Conservation (phyloP, 2,888 invertebrate species). For the Ochropacha duplaris region DNA sequence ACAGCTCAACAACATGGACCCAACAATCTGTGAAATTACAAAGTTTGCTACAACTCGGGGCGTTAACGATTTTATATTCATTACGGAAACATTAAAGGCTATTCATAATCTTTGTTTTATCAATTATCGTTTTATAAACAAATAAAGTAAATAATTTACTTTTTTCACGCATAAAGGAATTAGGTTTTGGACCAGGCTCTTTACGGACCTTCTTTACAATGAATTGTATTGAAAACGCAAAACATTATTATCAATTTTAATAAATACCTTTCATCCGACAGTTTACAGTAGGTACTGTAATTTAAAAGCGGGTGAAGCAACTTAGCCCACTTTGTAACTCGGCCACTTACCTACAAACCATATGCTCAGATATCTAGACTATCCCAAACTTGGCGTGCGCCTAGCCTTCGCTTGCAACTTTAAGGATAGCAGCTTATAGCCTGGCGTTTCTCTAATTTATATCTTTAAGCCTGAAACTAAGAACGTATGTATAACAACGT, state of each 20-base stretch:
- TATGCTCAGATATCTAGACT: slow-evolving; percentile 5
- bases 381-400: slow-evolving; percentile 7
- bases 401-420: not conserved
- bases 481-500: too few relatives aligned
- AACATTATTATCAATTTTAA: too few relatives aligned
- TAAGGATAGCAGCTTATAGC: not conserved
- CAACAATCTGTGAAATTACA: slow-evolving; percentile 13
- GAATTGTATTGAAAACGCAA: too few relatives aligned
- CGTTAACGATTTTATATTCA: slow-evolving; percentile 2
- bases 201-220: not conserved
- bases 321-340: slow-evolving; percentile 8
- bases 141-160: not conserved
- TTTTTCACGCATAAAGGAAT: not conserved
- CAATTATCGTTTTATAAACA: not conserved
- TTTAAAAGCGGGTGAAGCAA: not conserved
- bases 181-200: not conserved
- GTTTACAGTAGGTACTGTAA: not conserved
- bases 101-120: not conserved
- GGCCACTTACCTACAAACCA: slow-evolving; percentile 9
- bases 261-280: too few relatives aligned
- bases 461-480: too few relatives aligned
- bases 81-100: not conserved
- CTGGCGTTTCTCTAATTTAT: not conserved
- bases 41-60: not conserved
- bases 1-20: slow-evolving; percentile 13